These are phyloP conservation scores for Pemphigus obesinymphae DNA, from an alignment of 1,140 invertebrate genomes.

Conservation along the genomic window DNA sequence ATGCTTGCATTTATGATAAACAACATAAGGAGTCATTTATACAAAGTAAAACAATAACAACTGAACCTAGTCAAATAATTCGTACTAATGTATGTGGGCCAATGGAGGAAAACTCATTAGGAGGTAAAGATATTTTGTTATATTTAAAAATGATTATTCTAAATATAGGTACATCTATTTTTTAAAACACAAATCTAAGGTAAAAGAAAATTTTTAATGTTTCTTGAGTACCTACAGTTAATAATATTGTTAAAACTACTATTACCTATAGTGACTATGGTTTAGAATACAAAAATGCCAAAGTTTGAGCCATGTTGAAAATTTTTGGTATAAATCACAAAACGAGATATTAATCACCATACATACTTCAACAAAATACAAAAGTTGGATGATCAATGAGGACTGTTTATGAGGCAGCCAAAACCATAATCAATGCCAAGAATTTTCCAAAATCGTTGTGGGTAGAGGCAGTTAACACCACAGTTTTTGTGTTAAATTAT, in stretches of 20 bases:
- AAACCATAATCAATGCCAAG: constrained; percentile 48
- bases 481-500: constrained; percentile 47
- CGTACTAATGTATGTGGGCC: no score
- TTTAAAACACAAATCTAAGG: no score
- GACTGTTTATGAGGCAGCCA: constrained; percentile 47
- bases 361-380: constrained; percentile 55
- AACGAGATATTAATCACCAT: constrained; percentile 49
- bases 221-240: no score
- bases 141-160: no score
- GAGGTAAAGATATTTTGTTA: no score
- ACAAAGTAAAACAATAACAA: no score
- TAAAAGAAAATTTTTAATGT: no score
- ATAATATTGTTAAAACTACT: background rate
- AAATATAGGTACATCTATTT: no score
- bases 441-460: constrained; percentile 1
- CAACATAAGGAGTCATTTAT: no score
- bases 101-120: no score
- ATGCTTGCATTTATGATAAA: no score
- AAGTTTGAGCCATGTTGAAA: constrained; percentile 41
- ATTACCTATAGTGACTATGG: constrained; percentile 53
- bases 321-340: constrained; percentile 50
- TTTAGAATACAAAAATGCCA: constrained; percentile 47
- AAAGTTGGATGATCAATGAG: constrained; percentile 51
- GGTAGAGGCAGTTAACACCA: constrained; percentile 46
- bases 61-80: no score